Evolutionary conservation across 2,888 invertebrate genomes (phyloP), one percentile per base, ranked within the genome.

Genomic region (Ecdyonurus torrentis): DNA sequence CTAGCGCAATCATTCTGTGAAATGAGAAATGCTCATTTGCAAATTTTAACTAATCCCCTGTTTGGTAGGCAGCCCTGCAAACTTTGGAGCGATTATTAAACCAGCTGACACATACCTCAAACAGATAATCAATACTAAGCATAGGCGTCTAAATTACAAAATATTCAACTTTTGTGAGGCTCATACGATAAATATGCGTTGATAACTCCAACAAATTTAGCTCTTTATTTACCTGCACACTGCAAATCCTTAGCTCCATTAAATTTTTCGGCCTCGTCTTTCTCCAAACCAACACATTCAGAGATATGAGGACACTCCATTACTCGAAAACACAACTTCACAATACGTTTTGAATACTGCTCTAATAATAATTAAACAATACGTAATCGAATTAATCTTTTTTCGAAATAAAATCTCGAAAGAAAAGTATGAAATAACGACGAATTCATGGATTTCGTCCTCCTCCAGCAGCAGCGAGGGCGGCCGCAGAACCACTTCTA

Each of bases 281-380:
- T 76, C 70, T 77, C 76, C 74, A 79, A 76, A 74, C 80, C 81
- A 73, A 83, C 81, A 78, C 82, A 81, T 76, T 82, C 81, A 75
- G 78, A 78, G 72, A 84, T 79, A 78, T 84, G 84, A 72, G 82
- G 79, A 76, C 84, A 84, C 79, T 84, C 84, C 84, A 84, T 85
- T 74, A 73, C 59, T 63, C n/a, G n/a, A n/a, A n/a, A n/a, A n/a
- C n/a, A n/a, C n/a, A n/a, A n/a, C n/a, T n/a, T n/a, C n/a, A n/a
- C n/a, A n/a, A n/a, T n/a, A n/a, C n/a, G n/a, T n/a, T n/a, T n/a
- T n/a, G n/a, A n/a, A n/a, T n/a, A 37, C 5, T 37, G 15, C 7
- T 37, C 15, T 37, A 37, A 37, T 10, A 37, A 15, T 37, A 37
- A 37, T 10, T 15, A 10, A 37, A 37, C 15, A 37, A 37, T 37